Percentiles rank a stretch among this genome's conserved stretches.
These are phyloP conservation scores for Lobophora halterata DNA, from an alignment of 2,888 invertebrate genomes.

Conservation along the genomic window DNA sequence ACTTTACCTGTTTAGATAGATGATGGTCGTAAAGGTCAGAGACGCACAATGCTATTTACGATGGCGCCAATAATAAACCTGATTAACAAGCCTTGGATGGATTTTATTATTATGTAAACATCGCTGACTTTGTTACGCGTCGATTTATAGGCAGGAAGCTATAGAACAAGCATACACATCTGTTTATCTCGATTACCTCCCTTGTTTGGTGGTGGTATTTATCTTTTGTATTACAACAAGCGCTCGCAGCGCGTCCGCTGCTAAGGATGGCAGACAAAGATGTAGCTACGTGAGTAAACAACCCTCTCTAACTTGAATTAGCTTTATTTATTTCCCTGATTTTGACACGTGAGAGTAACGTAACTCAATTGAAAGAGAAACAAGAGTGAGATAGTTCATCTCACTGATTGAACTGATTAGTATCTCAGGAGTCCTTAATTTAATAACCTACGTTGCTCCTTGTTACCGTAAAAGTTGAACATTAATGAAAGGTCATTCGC, in stretches of 20 bases:
- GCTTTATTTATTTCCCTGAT: constrained; percentile 60
- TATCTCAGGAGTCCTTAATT: constrained; percentile 41
- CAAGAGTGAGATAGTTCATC: constrained; percentile 36
- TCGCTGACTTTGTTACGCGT: constrained; percentile 63
- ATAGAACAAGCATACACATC: constrained; percentile 64
- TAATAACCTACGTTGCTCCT: constrained; percentile 43
- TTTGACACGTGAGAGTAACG: constrained; percentile 58
- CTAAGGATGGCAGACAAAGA: constrained; percentile 62
- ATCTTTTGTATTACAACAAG: constrained; percentile 68
- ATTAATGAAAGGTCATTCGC: constrained; percentile 46
- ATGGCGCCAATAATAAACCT: constrained; percentile 26
- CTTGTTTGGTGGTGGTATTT: constrained; percentile 69
- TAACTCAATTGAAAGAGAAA: constrained; percentile 50
- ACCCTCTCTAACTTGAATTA: constrained; percentile 60
- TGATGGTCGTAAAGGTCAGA: constrained; percentile 14
- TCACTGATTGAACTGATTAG: constrained; percentile 41
- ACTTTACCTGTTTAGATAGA: constrained; percentile 41
- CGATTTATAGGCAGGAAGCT: constrained; percentile 60
- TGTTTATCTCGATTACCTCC: constrained; percentile 73
- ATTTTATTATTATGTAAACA: constrained; percentile 44
- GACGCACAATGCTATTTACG: constrained; percentile 50
- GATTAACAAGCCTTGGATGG: constrained; percentile 15
- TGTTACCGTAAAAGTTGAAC: constrained; percentile 36
- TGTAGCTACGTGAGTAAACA: constrained; percentile 65
- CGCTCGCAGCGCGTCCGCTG: constrained; percentile 46